Evolutionary conservation across 2,797 vertebrate species (phyloP).

Genomic region (Microcaecilia unicolor): DNA sequence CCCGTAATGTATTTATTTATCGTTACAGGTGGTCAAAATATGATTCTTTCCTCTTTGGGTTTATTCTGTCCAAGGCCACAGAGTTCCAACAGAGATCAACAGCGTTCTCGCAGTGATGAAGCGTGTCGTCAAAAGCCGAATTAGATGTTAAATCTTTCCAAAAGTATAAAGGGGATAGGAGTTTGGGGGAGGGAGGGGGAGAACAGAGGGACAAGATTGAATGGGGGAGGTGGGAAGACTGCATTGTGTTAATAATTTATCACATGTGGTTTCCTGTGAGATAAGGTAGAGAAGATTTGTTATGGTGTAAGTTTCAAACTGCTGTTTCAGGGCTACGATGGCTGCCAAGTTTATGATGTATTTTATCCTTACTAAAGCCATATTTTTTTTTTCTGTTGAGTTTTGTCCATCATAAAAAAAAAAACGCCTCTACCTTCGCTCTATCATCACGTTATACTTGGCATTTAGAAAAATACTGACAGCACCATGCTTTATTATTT

Average conservation of each 20-base stretch:
- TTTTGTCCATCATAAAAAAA: too few species aligned
- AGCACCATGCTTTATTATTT: too few species aligned
- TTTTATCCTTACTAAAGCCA: slow-evolving; percentile 46
- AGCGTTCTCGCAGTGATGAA: slow-evolving; percentile 71
- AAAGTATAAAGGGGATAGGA: slow-evolving; percentile 59
- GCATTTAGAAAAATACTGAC: too few species aligned
- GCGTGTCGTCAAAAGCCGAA: slow-evolving; percentile 81
- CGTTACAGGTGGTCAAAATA: slow-evolving; percentile 41
- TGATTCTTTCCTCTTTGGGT: slow-evolving; percentile 31
- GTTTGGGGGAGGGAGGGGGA: too few species aligned
- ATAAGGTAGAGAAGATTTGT: slow-evolving; percentile 81
- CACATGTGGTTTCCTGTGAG: slow-evolving; percentile 78
- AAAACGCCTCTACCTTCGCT: too few species aligned
- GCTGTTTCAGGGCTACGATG: slow-evolving; percentile 76
- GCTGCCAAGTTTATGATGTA: slow-evolving; percentile 66
- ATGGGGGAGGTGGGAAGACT: slow-evolving; percentile 45
- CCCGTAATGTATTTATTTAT: slow-evolving; percentile 66
- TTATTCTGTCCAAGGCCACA: slow-evolving; percentile 76
- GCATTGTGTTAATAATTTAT: slow-evolving; percentile 86
- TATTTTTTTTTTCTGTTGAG: too few species aligned
- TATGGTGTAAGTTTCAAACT: slow-evolving; percentile 64
- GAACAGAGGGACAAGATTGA: too few species aligned
- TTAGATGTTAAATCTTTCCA: slow-evolving; percentile 98
- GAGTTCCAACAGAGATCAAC: slow-evolving; percentile 76
- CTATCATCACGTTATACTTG: too few species aligned